Percentiles rank a stretch among this genome's conserved stretches.
Evolutionary conservation across 92 coral and sea anemone genomes (phyloP).

Genomic region (Muricea muricata): DNA sequence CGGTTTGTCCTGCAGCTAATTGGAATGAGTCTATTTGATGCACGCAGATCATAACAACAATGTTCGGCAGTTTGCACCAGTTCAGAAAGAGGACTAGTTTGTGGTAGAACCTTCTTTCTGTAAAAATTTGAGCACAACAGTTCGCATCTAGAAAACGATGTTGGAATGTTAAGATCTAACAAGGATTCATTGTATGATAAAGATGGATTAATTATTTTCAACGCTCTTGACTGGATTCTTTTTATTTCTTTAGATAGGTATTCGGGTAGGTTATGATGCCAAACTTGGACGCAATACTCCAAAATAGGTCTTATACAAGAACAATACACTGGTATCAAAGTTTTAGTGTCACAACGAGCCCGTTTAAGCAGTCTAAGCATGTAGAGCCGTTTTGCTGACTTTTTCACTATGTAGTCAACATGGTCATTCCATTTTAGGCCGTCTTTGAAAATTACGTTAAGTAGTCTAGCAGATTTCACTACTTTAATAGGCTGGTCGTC

Average conservation of each 20-base stretch:
- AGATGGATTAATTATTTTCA: background rate
- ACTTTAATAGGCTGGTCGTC: background rate
- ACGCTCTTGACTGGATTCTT: background rate
- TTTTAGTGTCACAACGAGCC: background rate
- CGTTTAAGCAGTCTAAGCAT: background rate
- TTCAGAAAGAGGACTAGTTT: background rate
- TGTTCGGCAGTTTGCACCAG: background rate
- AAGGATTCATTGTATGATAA: background rate
- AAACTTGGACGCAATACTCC: background rate
- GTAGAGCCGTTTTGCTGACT: background rate
- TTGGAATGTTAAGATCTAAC: background rate
- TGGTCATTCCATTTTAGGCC: background rate
- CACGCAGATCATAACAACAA: background rate
- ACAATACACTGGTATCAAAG: too few species aligned
- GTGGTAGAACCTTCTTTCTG: background rate
- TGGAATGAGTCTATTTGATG: background rate
- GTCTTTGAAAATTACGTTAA: background rate
- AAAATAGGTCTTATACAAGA: background rate
- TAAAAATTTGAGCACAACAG: background rate
- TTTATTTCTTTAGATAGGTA: background rate
- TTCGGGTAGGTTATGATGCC: background rate
- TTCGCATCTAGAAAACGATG: background rate
- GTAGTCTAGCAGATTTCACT: background rate
- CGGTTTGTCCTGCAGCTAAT: too few species aligned
- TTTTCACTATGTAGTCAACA: background rate